Evolutionary conservation across 37 sponge, comb jelly and placozoan genomes (phyloP).

Genomic region (Petrosia ficiformis): DNA sequence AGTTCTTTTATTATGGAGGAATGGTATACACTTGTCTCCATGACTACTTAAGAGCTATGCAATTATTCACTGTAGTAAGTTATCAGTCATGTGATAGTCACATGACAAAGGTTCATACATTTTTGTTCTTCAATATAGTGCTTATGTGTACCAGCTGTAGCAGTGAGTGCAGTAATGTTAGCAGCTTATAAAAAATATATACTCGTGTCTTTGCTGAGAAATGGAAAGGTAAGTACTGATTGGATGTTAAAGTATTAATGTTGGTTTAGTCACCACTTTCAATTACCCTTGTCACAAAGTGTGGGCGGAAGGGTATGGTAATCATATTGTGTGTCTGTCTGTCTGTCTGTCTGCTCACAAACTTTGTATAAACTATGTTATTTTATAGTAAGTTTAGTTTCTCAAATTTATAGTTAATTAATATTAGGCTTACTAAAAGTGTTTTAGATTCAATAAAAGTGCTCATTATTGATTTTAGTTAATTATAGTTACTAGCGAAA

Average conservation of each 20-base stretch:
- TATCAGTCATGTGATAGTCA: conserved; percentile 7
- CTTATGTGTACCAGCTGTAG: conserved; percentile 76
- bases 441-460: no score
- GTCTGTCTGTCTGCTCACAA: background rate
- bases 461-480: no score
- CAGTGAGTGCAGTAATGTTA: conserved; percentile 88
- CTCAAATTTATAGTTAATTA: conserved; percentile 30
- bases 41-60: conserved; percentile 74
- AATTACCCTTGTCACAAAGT: background rate
- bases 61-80: conserved; percentile 83
- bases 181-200: conserved; percentile 96
- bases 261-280: background rate
- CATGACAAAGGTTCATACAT: background rate
- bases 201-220: conserved; percentile 79
- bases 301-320: no score
- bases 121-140: conserved; percentile 33
- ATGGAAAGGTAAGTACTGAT: conserved; percentile 60
- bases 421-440: no score
- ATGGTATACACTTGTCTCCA: conserved; percentile 86
- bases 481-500: no score
- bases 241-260: background rate
- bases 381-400: no score
- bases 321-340: background rate
- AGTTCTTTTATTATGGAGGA: conserved; percentile 95
- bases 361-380: conserved; percentile 33